phyloP scores from a whole-genome alignment of 1,140 invertebrate species.

The Lasaia peninsularis region DNA sequence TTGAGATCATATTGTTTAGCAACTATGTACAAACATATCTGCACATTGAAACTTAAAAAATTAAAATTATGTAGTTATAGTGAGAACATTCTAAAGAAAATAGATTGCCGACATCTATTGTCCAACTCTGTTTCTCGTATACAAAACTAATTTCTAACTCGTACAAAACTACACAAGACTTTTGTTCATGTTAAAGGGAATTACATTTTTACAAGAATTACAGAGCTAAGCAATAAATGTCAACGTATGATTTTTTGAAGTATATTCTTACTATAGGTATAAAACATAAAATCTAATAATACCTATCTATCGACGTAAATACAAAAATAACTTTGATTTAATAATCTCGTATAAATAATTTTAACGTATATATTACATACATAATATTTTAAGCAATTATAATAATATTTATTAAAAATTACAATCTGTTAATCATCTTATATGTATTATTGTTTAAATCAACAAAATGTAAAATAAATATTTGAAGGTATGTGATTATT shows the following conservation, averaged over 20 bases:
- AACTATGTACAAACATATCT: constrained; percentile 25
- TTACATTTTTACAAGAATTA: too few species aligned
- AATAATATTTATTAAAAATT: constrained; percentile 23
- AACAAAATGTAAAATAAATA: neutral
- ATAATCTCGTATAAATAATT: constrained; percentile 48
- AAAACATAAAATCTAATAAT: constrained; percentile 35
- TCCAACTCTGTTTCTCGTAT: too few species aligned
- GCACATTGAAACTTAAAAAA: constrained; percentile 7
- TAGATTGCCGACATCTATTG: too few species aligned
- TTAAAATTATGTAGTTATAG: constrained; percentile 1
- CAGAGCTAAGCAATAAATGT: too few species aligned
- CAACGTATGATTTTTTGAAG: too few species aligned
- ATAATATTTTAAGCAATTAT: constrained; percentile 31
- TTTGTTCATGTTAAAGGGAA: too few species aligned
- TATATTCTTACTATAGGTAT: neutral
- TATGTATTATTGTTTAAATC: neutral
- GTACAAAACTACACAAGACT: too few species aligned
- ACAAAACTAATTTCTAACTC: too few species aligned
- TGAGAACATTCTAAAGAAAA: too few species aligned
- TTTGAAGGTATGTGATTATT: neutral
- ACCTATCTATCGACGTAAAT: constrained; percentile 38
- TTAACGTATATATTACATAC: constrained; percentile 34
- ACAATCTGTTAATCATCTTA: constrained; percentile 1
- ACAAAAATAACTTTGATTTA: constrained; percentile 47
- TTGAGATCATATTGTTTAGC: constrained; percentile 43